phyloP scores from a whole-genome alignment of 1,140 invertebrate genomes.

The Saccostrea echinata region DNA sequence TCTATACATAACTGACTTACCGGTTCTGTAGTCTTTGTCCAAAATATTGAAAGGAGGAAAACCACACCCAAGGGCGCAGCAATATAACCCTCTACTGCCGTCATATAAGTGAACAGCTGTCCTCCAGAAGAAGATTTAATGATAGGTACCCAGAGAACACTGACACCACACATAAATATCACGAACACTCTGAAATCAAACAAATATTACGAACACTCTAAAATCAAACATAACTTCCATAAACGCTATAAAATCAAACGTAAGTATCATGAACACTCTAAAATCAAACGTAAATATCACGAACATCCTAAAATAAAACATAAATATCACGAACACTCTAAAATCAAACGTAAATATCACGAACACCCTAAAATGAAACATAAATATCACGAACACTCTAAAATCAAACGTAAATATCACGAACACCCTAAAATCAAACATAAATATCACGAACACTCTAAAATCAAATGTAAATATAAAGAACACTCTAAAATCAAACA shows the following conservation, averaged over 20 bases:
- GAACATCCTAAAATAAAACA: conserved; percentile 81
- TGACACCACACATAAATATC: conserved; percentile 80
- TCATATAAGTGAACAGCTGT: conserved; percentile 83
- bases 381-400: too few species aligned
- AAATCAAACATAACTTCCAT: too few species aligned
- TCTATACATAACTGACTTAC: conserved; percentile 67
- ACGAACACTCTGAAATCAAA: conserved; percentile 78
- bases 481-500: conserved; percentile 81
- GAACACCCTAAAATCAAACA: too few species aligned
- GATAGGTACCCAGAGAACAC: conserved; percentile 83
- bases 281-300: conserved; percentile 81
- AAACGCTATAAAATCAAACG: too few species aligned
- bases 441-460: too few species aligned
- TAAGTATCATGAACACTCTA: too few species aligned
- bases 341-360: neutral
- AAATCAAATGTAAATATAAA: conserved; percentile 81
- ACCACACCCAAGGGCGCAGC: conserved; percentile 82
- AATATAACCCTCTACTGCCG: conserved; percentile 82
- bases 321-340: conserved; percentile 80
- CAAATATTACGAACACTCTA: too few species aligned
- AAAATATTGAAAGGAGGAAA: conserved; percentile 82
- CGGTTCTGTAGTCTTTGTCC: conserved; percentile 81
- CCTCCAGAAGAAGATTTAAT: conserved; percentile 82
- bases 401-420: too few species aligned
- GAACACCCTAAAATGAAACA: too few species aligned